Conservation (phyloP, 2,888 invertebrate species). For the Timema cristinae region DNA sequence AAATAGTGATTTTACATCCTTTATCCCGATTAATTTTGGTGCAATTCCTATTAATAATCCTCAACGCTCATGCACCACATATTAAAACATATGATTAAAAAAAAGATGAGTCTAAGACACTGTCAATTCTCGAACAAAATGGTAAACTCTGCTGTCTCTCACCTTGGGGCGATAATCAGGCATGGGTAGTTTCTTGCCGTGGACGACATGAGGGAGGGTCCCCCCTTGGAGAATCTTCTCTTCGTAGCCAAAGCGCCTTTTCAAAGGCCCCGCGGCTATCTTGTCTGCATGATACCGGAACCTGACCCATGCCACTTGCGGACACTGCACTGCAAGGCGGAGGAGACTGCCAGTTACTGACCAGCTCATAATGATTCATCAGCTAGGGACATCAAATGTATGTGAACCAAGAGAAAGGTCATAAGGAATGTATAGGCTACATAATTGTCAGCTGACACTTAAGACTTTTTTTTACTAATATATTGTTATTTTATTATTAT, state of each 20-base stretch:
- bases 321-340: conserved; percentile 31
- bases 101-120: no score
- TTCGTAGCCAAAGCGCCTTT: conserved; percentile 67
- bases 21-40: no score
- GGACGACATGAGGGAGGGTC: conserved; percentile 61
- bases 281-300: conserved; percentile 61
- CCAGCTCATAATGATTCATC: conserved; percentile 12
- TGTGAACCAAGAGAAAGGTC: background rate
- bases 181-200: conserved; percentile 54
- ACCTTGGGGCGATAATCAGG: conserved; percentile 60
- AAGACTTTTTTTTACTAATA: no score
- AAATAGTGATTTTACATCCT: no score
- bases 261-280: conserved; percentile 53
- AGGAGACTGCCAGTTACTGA: background rate
- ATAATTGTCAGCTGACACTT: no score
- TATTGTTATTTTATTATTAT: no score
- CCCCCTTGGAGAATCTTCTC: conserved; percentile 65
- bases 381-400: background rate
- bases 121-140: no score
- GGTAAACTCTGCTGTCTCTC: no score
- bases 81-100: no score
- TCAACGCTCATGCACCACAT: no score
- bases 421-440: background rate
- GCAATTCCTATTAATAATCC: no score
- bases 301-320: conserved; percentile 48